Evolutionary conservation across 2,797 vertebrate genomes (phyloP).

Genomic region (Loriculus beryllinus): DNA sequence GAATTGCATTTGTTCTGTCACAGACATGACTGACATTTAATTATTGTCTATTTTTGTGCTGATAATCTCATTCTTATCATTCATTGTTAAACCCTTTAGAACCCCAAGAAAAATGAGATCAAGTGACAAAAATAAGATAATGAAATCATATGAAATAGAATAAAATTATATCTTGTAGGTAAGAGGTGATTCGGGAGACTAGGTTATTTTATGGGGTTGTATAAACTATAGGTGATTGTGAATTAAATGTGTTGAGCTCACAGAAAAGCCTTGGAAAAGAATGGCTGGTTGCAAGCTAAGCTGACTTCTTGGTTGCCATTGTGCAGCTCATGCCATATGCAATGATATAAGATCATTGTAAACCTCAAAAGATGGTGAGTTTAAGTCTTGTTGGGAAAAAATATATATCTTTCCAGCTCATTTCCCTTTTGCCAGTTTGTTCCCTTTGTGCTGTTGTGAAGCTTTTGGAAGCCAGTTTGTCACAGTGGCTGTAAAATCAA

Average conservation of each 20-base stretch:
- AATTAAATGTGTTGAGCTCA: slow-evolving; percentile 63
- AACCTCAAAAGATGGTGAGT: slow-evolving; percentile 54
- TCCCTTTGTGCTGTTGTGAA: slow-evolving; percentile 48
- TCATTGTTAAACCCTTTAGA: slow-evolving; percentile 77
- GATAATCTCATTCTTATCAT: slow-evolving; percentile 80
- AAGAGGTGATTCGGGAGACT: slow-evolving; percentile 67
- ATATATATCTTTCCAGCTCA: slow-evolving; percentile 29
- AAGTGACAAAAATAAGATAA: slow-evolving; percentile 80
- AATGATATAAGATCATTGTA: slow-evolving; percentile 52
- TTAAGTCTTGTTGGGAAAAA: slow-evolving; percentile 42
- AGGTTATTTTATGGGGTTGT: slow-evolving; percentile 70
- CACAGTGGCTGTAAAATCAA: slow-evolving; percentile 51
- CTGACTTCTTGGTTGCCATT: slow-evolving; percentile 46
- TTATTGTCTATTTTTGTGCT: slow-evolving; percentile 80
- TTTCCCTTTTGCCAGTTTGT: slow-evolving; percentile 27
- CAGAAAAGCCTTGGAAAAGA: slow-evolving; percentile 46
- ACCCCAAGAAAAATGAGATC: slow-evolving; percentile 76
- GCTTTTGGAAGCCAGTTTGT: slow-evolving; percentile 55
- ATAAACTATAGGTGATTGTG: slow-evolving; percentile 55
- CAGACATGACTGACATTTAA: slow-evolving; percentile 79
- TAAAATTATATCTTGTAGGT: slow-evolving; percentile 79
- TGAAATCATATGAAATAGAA: slow-evolving; percentile 77
- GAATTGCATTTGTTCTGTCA: slow-evolving; percentile 77
- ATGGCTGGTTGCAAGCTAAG: slow-evolving; percentile 36
- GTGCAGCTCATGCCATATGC: slow-evolving; percentile 6